Base-by-base conservation (phyloP, 2,888 invertebrate species). In the Cheilosia urbana region DNA sequence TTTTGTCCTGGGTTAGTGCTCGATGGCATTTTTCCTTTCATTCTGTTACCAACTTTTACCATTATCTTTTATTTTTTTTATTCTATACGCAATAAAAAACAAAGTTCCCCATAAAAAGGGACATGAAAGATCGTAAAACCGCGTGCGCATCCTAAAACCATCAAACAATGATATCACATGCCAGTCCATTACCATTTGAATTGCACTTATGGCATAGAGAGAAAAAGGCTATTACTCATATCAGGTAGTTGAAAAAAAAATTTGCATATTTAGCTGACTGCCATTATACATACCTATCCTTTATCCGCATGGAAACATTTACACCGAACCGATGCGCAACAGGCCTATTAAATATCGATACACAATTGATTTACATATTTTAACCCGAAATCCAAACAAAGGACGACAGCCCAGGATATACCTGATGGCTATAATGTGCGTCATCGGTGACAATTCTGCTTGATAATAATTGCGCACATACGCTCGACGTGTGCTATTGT, bases 401-500 rank as follows among this genome's bases (percentile, higher is more conserved):
- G 34, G 58, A 69, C 15, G 21, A 69, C 17, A 40, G 11, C 2
- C 2, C 13, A 69, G 42, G 76, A 76, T 49, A 62, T 15, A 53
- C 34, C 53, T 19, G n/a, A n/a, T n/a, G 13, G 11, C 24, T 45
- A 34, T 24, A 75, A 69, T 81, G 13, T 4, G 40, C 77, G 53
- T 66, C 68, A 47, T 15, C 68, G 55, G 21, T 21, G 30, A 19
- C 24, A 51, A 62, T 53, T 73, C 58, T 73, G 34, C 40, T 19
- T 42, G 17, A 47, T 17, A 19, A 60, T 62, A 79, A 80, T 68
- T 81, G 51, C 80, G 80, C 71, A 85, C 76, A 71, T 80, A 77
- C 80, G 85, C 66, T 72, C 42, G 68, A 81, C 80, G 85, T 77
- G 80, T 81, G 85, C 85, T 85, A 9, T 55, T 60, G 76, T 58